Evolutionary conservation across 2,888 invertebrate species (phyloP).

Genomic region (Chrysolina oricalcia): DNA sequence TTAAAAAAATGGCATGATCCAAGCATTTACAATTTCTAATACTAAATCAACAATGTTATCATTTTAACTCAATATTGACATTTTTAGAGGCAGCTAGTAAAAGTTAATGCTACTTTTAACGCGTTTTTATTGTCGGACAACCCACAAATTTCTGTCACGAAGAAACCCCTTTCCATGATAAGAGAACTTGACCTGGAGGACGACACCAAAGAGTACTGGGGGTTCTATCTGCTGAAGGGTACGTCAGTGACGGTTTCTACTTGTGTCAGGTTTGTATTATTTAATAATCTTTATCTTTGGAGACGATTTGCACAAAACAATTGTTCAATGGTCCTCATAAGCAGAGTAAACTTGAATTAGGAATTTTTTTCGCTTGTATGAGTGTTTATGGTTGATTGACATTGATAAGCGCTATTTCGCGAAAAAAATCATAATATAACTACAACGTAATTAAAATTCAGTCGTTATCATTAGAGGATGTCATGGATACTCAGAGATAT

Average conservation of each 20-base stretch:
- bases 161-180: conserved; percentile 80
- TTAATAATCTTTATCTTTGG: background rate
- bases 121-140: conserved; percentile 80
- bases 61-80: background rate
- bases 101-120: conserved; percentile 83
- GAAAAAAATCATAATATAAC: too few relatives aligned
- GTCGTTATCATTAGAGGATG: too few relatives aligned
- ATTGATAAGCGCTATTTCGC: background rate
- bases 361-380: background rate
- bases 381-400: background rate
- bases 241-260: conserved; percentile 84
- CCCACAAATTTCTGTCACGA: conserved; percentile 76
- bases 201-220: conserved; percentile 90
- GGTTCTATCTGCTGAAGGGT: conserved; percentile 84
- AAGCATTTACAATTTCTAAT: background rate
- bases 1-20: background rate
- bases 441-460: too few relatives aligned
- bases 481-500: too few relatives aligned
- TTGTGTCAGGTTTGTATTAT: conserved; percentile 78
- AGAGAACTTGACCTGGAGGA: conserved; percentile 81
- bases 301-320: background rate
- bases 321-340: background rate
- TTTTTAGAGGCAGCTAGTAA: conserved; percentile 79
- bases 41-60: background rate
- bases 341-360: background rate